Conservation (phyloP, 37 sponge, comb jelly and placozoan genomes). For the Eunapius fragilis region DNA sequence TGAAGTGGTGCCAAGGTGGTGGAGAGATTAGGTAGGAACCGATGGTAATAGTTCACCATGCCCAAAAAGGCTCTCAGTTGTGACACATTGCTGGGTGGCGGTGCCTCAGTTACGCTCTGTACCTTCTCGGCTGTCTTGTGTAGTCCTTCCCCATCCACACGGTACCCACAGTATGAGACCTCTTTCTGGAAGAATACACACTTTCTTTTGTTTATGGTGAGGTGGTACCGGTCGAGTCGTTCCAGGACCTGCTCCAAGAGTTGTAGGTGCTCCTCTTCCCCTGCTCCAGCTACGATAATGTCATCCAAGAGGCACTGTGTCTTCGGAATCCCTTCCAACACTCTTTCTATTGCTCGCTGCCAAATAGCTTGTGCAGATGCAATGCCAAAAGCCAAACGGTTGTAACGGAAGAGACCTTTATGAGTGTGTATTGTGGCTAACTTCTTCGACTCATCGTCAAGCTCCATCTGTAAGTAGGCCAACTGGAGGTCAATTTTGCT, state of each 20-base stretch:
- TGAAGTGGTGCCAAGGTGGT: constrained; percentile 8
- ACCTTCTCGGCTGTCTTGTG: constrained; percentile 9
- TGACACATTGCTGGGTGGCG: background rate
- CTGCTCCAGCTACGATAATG: constrained; percentile 9
- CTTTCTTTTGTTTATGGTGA: background rate
- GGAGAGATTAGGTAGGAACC: constrained; percentile 27
- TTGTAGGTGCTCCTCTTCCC: constrained; percentile 8
- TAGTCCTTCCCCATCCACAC: constrained; percentile 14
- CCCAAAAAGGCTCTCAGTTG: constrained; percentile 12
- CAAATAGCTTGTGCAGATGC: constrained; percentile 25
- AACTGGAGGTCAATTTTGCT: constrained; percentile 7
- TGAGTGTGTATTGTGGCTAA: background rate
- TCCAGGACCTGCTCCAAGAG: constrained; percentile 9
- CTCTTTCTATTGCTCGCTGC: constrained; percentile 10
- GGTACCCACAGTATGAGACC: constrained; percentile 4
- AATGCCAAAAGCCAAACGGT: constrained; percentile 17
- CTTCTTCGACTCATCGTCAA: constrained; percentile 15
- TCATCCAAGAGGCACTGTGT: constrained; percentile 1
- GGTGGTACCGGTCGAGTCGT: background rate
- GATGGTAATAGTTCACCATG: too few species aligned
- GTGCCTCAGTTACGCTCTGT: constrained; percentile 4
- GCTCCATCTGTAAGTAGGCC: constrained; percentile 14
- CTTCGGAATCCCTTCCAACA: constrained; percentile 17
- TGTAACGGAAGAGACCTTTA: constrained; percentile 18
- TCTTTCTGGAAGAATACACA: constrained; percentile 7